Conservation (phyloP, 2,797 vertebrate species). For the Potorous gilbertii region DNA sequence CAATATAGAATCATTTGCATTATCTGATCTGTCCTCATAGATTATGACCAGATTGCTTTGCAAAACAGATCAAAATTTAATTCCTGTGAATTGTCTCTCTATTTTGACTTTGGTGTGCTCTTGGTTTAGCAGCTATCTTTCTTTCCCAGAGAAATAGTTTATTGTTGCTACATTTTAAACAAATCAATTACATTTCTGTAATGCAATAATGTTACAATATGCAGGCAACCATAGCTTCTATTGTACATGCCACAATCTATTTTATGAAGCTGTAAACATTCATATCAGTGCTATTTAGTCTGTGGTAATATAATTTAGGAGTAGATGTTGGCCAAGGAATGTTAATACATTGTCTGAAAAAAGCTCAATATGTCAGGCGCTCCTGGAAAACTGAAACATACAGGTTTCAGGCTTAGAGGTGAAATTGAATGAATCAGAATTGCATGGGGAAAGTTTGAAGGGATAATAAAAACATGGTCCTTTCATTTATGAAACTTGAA, state of each 20-base stretch:
- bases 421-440: slow-evolving; percentile 40
- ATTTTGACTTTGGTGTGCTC: slow-evolving; percentile 55
- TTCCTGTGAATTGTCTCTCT: slow-evolving; percentile 63
- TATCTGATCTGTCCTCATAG: slow-evolving; percentile 7
- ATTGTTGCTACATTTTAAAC: slow-evolving; percentile 71
- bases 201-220: slow-evolving; percentile 75
- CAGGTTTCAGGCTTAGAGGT: slow-evolving; percentile 48
- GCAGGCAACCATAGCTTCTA: slow-evolving; percentile 68
- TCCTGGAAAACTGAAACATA: slow-evolving; percentile 41
- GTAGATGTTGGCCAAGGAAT: slow-evolving; percentile 70
- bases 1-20: slow-evolving; percentile 36
- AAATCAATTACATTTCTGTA: slow-evolving; percentile 73
- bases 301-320: slow-evolving; percentile 75
- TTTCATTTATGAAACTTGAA: background rate
- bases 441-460: background rate
- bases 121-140: slow-evolving; percentile 53
- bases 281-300: slow-evolving; percentile 64
- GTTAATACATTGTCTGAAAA: slow-evolving; percentile 69
- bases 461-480: background rate
- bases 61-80: slow-evolving; percentile 68
- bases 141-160: slow-evolving; percentile 62
- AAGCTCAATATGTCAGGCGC: slow-evolving; percentile 49
- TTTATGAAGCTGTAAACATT: slow-evolving; percentile 69
- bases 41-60: background rate
- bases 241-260: slow-evolving; percentile 56